Conservation (phyloP, 2,797 vertebrate genomes). For the Mus spretus region DNA sequence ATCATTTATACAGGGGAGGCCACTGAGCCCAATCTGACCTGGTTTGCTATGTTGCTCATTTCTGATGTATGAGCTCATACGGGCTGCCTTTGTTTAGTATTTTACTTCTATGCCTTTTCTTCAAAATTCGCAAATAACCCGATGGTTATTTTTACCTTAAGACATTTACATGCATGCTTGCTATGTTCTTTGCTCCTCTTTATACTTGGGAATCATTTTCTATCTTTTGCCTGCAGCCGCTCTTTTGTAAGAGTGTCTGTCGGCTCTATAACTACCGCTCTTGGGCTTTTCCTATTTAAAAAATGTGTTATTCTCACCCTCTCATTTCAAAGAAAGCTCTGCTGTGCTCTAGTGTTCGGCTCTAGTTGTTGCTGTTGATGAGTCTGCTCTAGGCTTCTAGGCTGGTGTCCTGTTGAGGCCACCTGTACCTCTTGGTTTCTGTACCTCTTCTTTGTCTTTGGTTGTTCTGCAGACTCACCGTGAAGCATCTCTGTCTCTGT, state of each 20-base stretch:
- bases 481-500: not conserved
- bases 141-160: not conserved
- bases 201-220: slow-evolving; percentile 12
- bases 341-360: not conserved
- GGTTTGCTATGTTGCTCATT: not conserved
- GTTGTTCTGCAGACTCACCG: not conserved
- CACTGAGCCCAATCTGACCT: not conserved
- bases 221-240: slow-evolving; percentile 15
- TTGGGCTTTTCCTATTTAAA: slow-evolving; percentile 5
- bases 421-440: not conserved
- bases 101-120: not conserved
- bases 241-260: not conserved
- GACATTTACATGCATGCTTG: not conserved
- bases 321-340: not conserved
- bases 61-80: not conserved
- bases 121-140: not conserved
- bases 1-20: not conserved
- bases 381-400: not conserved
- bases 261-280: not conserved
- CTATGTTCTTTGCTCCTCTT: slow-evolving; percentile 24
- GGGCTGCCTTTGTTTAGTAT: not conserved
- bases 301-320: slow-evolving; percentile 5
- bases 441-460: not conserved
- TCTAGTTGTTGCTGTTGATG: not conserved
- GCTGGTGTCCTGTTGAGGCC: not conserved